Percentiles rank a stretch among this genome's conserved stretches.
These are phyloP conservation scores for Microtus richardsoni DNA, from an alignment of 2,113 vertebrate species.

Conservation along the genomic window DNA sequence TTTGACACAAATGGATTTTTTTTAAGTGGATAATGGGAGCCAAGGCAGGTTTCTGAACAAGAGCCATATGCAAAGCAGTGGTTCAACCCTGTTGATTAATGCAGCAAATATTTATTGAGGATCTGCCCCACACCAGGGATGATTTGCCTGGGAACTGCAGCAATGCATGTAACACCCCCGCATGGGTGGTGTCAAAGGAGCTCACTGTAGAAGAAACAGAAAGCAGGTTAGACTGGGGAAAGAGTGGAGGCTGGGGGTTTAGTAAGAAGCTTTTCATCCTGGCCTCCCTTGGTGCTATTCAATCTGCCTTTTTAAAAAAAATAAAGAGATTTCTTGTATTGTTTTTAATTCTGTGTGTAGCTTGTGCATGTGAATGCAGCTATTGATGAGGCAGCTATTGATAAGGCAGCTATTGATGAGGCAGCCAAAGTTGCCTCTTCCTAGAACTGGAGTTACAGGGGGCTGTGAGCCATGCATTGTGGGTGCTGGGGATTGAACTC, in stretches of 20 bases:
- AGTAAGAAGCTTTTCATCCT: background rate
- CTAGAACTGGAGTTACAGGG: background rate
- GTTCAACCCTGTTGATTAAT: background rate
- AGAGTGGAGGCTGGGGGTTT: accelerated
- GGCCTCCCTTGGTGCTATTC: background rate
- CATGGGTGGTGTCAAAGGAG: background rate
- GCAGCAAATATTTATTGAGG: background rate
- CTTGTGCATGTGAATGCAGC: background rate
- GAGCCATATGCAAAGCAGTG: background rate
- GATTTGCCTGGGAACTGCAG: background rate
- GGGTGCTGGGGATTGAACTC: background rate
- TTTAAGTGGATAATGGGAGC: background rate
- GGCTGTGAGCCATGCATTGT: background rate
- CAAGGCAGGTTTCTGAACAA: background rate
- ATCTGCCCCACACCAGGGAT: background rate
- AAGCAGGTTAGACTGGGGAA: background rate
- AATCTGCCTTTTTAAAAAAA: background rate
- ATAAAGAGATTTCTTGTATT: background rate
- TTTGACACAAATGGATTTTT: background rate
- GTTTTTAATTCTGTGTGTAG: background rate
- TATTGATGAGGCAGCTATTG: background rate
- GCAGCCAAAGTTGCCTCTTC: background rate
- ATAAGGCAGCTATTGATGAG: background rate
- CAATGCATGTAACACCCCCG: background rate
- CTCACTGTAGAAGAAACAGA: background rate